A percentile compares a stretch with the other conserved stretches of the same genome.
These are phyloP conservation scores for Spisula subtruncata DNA, from an alignment of 2,888 invertebrate species.

Conservation along the genomic window DNA sequence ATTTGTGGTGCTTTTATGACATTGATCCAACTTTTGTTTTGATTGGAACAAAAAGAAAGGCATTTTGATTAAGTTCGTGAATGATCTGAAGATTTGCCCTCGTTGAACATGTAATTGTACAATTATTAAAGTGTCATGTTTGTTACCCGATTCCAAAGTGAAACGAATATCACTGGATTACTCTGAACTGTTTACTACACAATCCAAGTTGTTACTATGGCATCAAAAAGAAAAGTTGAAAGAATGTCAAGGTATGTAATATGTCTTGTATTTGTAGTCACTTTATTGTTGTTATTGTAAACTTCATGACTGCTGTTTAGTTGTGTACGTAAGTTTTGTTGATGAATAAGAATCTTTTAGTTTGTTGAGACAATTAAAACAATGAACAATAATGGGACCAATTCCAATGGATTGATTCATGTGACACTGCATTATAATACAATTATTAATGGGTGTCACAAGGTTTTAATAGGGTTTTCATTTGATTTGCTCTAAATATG, in stretches of 20 bases:
- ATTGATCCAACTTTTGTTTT: neutral
- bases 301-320: neutral
- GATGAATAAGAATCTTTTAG: too few species aligned
- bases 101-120: neutral
- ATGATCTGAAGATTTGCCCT: neutral
- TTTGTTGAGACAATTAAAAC: too few species aligned
- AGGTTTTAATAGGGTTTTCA: too few species aligned
- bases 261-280: neutral
- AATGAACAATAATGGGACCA: too few species aligned
- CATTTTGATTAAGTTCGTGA: neutral
- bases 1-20: neutral
- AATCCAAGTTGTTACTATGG: neutral
- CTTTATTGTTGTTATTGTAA: neutral
- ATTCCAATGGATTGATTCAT: too few species aligned
- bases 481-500: too few species aligned
- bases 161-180: slow-evolving; percentile 12
- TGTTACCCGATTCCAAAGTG: neutral
- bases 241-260: slow-evolving; percentile 13
- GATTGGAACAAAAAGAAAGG: slow-evolving; percentile 1
- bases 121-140: neutral
- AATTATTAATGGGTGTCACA: too few species aligned
- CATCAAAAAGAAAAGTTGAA: slow-evolving; percentile 23
- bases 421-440: too few species aligned
- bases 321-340: too few species aligned
- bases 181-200: neutral